Base-by-base conservation (phyloP, 1,140 invertebrate genomes). In the Psix sp. region DNA sequence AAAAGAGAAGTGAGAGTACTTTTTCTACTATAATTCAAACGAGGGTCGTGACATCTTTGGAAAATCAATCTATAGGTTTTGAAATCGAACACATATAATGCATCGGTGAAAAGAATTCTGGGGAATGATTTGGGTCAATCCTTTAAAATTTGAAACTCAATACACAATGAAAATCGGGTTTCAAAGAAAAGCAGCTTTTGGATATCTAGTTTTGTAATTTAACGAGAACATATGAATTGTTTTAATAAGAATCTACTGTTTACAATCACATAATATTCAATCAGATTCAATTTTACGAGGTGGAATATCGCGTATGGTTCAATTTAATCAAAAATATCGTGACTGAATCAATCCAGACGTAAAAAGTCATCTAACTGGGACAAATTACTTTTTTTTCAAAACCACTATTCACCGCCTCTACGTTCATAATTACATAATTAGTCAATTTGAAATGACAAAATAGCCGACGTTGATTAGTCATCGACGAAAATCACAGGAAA, bases 31-130 rank as follows among this genome's bases (percentile, higher is more conserved):
- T 38, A 29, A n/a, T n/a, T 10, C 29, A 60, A 42, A 60, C 40
- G 35, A 43, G n/a, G n/a, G n/a, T n/a, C 26, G 16, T 51, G 46
- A 18, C 48, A 49, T 36, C 4, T 40, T 49, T 36, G 43, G 51
- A 49, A 40, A 48, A 13, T 60, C 16, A 48, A 33, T 48, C 56
- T 70, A 62, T 39, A n/a, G 36, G 29, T 43, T 20, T 45, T n/a
- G 24, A 49, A 43, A 26, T 54, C 42, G 26, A 70, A 70, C 43
- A 71, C 49, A 56, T 49, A 56, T 49, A 54, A 70, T 70, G 66
- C 66, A 70, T n/a, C 45, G 52, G 17, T 35, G 17, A 16, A 48
- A 15, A 33, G 11, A 51, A 17, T 20, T 49, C 9, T 24, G 9
- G 17, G 15, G 24, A 33, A 38, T 11, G 18, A 31, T 51, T 49